Percentiles rank a stretch among this genome's conserved stretches.
Evolutionary conservation across 1,140 invertebrate species (phyloP).

Genomic region (Trichogramma pretiosum): DNA sequence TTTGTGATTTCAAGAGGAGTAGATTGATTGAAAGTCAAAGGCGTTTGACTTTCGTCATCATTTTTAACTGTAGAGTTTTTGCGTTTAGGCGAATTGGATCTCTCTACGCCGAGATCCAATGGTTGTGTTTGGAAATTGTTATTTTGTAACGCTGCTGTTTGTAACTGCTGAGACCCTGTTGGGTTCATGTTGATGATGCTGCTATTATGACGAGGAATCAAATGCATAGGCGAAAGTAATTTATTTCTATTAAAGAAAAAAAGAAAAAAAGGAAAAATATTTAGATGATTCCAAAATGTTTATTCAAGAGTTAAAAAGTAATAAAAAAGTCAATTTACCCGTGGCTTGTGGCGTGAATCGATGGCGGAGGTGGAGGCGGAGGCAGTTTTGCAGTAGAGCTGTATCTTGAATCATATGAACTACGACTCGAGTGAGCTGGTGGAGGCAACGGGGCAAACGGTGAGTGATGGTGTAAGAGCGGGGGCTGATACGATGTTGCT

Average conservation of each 20-base stretch:
- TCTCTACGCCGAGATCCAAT: slow-evolving; percentile 59
- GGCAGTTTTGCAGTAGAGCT: slow-evolving; percentile 46
- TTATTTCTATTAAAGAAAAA: slow-evolving; percentile 2
- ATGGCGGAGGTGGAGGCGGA: slow-evolving; percentile 42
- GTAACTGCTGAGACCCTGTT: slow-evolving; percentile 34
- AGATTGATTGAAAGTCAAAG: slow-evolving; percentile 34
- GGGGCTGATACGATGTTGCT: slow-evolving; percentile 58
- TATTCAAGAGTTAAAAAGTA: not conserved
- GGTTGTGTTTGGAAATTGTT: slow-evolving; percentile 58
- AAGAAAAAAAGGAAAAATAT: not conserved
- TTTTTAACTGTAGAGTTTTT: slow-evolving; percentile 36
- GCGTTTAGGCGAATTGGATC: slow-evolving; percentile 48
- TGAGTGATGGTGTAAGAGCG: slow-evolving; percentile 47
- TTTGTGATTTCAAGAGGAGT: slow-evolving; percentile 48
- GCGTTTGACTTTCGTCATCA: too few species aligned
- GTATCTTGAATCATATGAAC: slow-evolving; percentile 43
- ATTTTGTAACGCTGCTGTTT: slow-evolving; percentile 12
- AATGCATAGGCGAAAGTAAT: slow-evolving; percentile 6
- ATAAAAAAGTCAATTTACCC: slow-evolving; percentile 6
- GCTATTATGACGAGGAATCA: slow-evolving; percentile 31
- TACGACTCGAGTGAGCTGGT: slow-evolving; percentile 47
- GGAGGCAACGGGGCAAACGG: slow-evolving; percentile 38
- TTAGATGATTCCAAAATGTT: not conserved
- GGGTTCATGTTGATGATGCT: slow-evolving; percentile 34
- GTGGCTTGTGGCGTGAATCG: slow-evolving; percentile 24